These are phyloP conservation scores for Redunca redunca DNA, from an alignment of 2,113 vertebrate genomes.

Conservation along the genomic window DNA sequence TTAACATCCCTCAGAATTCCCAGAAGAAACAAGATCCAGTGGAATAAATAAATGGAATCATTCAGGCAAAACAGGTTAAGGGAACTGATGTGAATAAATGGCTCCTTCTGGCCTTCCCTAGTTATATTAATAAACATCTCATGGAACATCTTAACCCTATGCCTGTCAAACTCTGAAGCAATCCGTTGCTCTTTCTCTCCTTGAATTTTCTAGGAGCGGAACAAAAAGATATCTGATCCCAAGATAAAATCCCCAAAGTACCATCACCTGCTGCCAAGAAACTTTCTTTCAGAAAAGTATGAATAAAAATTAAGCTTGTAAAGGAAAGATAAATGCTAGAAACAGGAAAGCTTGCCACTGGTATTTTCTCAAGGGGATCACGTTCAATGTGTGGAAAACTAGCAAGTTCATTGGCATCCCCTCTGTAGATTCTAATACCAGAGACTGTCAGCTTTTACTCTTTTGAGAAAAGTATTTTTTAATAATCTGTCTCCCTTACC, in stretches of 20 bases:
- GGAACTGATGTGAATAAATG: background rate
- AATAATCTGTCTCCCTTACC: background rate
- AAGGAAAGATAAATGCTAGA: slow-evolving; percentile 46
- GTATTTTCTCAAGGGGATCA: slow-evolving; percentile 4
- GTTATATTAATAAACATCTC: slow-evolving; percentile 28
- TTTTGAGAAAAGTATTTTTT: background rate
- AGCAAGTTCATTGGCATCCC: accelerated
- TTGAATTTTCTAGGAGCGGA: slow-evolving; percentile 19
- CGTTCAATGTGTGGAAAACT: background rate
- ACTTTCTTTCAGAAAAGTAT: slow-evolving; percentile 35
- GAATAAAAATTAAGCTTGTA: slow-evolving; percentile 37
- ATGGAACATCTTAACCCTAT: slow-evolving; percentile 6
- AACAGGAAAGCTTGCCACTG: background rate
- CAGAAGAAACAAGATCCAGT: slow-evolving; percentile 39
- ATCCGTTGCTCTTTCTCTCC: background rate
- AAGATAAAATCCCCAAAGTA: slow-evolving; percentile 41
- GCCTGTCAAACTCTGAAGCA: slow-evolving; percentile 29
- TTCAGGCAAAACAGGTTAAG: slow-evolving; percentile 32
- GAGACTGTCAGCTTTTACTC: background rate
- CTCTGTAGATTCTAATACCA: background rate
- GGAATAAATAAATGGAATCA: background rate
- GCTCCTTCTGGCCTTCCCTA: slow-evolving; percentile 12
- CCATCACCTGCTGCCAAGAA: slow-evolving; percentile 52
- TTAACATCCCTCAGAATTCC: slow-evolving; percentile 49
- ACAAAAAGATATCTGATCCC: slow-evolving; percentile 36